Evolutionary conservation across 2,888 invertebrate species (phyloP).

Genomic region (Rhagonycha fulva): DNA sequence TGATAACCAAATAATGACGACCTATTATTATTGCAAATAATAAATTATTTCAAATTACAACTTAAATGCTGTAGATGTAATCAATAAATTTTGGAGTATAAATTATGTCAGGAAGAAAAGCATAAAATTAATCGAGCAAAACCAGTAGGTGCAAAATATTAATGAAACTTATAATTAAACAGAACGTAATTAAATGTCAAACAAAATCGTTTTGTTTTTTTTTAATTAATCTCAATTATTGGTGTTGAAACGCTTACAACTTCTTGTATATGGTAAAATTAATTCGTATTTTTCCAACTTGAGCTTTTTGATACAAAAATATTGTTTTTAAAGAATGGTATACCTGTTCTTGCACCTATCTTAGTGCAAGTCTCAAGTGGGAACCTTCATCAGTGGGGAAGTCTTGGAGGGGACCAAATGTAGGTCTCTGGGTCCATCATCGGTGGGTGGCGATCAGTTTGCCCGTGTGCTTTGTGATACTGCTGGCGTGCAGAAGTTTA

Average conservation of each 20-base stretch:
- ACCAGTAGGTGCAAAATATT: background rate
- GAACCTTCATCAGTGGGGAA: slow-evolving; percentile 38
- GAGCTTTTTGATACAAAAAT: background rate
- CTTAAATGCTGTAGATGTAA: background rate
- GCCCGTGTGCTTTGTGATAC: slow-evolving; percentile 48
- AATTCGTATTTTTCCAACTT: background rate
- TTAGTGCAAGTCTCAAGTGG: slow-evolving; percentile 36
- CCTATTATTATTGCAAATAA: background rate
- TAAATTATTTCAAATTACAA: background rate
- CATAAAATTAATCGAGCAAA: background rate
- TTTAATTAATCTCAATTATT: background rate
- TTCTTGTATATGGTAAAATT: background rate
- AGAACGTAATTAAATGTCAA: background rate
- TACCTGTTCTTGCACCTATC: slow-evolving; percentile 29
- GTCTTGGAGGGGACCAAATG: slow-evolving; percentile 45
- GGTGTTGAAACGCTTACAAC: background rate
- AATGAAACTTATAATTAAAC: background rate
- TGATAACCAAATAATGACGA: background rate
- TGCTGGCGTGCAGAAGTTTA: slow-evolving; percentile 46
- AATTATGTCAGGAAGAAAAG: background rate
- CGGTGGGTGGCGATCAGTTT: slow-evolving; percentile 53
- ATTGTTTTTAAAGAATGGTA: slow-evolving; percentile 8
- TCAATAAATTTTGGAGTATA: background rate
- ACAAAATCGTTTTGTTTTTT: background rate
- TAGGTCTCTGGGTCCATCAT: slow-evolving; percentile 53